phyloP scores from a whole-genome alignment of 2,797 vertebrate genomes.

The Salarias fasciatus region DNA sequence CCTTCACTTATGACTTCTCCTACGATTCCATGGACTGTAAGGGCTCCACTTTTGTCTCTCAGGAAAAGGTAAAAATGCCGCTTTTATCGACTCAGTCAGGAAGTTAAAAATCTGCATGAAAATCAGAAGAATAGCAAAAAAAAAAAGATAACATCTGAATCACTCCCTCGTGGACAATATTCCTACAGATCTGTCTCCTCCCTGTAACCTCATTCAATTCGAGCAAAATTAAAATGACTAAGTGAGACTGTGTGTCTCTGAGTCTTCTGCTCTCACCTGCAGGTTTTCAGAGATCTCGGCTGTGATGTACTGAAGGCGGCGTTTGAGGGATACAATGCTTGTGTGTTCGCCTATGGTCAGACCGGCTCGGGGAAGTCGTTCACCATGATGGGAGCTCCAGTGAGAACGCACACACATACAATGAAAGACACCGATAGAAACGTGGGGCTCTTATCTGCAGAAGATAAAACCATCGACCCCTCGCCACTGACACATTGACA shows the following conservation, averaged over 20 bases:
- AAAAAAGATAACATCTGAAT: too few relatives aligned
- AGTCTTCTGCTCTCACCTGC: background rate
- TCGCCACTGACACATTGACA: too few relatives aligned
- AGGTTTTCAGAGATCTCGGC: conserved; percentile 95
- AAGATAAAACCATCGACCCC: too few relatives aligned
- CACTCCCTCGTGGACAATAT: too few relatives aligned
- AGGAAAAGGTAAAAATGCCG: conserved; percentile 81
- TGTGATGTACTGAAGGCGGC: conserved; percentile 92
- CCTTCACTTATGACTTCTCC: conserved; percentile 96
- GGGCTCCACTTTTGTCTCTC: conserved; percentile 87
- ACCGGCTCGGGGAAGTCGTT: conserved; percentile 97
- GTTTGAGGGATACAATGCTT: conserved; percentile 98
- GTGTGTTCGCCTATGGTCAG: conserved; percentile 96
- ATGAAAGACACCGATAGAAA: background rate
- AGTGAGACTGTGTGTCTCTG: too few relatives aligned
- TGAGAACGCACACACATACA: conserved; percentile 61
- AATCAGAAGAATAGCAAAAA: too few relatives aligned
- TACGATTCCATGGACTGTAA: conserved; percentile 91
- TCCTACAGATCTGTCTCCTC: too few relatives aligned
- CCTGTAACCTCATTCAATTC: too few relatives aligned
- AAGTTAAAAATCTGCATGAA: too few relatives aligned
- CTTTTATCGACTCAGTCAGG: too few relatives aligned
- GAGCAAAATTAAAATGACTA: too few relatives aligned
- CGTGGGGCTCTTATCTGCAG: too few relatives aligned
- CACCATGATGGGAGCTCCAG: conserved; percentile 96